Base-by-base conservation (phyloP, 2,113 vertebrate species). In the Lynx canadensis region DNA sequence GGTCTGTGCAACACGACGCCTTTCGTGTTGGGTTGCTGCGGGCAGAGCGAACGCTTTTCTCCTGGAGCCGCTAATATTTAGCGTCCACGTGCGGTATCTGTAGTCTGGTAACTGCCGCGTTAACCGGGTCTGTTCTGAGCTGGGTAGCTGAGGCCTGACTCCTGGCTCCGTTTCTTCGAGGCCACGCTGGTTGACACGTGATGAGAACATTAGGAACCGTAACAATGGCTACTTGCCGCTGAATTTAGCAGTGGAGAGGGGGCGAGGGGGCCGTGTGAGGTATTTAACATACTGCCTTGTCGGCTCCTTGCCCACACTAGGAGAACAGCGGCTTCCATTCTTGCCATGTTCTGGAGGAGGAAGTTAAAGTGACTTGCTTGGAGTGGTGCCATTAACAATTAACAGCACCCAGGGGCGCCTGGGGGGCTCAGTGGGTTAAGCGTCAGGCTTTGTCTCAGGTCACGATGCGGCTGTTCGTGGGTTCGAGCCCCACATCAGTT, bases 161-260 rank as follows among this genome's bases (percentile, higher is more conserved):
- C 19, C 5, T 0, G 66, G 21, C 41, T 76, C 6, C 18, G 31
- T n/a, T 79, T 7, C 52, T 84, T 27, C 0, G 4, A 86, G 38
- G 66, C 15, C 18, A 31, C 29, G 0, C 21, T 60, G 4, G 29
- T 12, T 84, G 36, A 50, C 33, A n/a, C 2, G 0, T 31, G 73
- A 16, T 4, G 12, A 10, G 41, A 6, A 19, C 36, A 33, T 27
- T 3, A 36, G 66, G 29, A 2, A 13, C 9, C 2, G 63, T 7
- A 10, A 7, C 7, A 65, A 7, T 2, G 36, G 50, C 29, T 36
- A 0, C 14, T 63, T 11, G n/a, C 48, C 0, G 0, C 14, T 11
- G 55, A 33, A 7, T 50, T 45, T 11, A 52, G 45, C 25, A 18
- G 33, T 19, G 33, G 38, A 45, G 45, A 45, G 45, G 45, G 41